Evolutionary conservation across 2,113 vertebrate species (phyloP), one percentile per base, ranked within the genome.

Genomic region (Noturus placidus): DNA sequence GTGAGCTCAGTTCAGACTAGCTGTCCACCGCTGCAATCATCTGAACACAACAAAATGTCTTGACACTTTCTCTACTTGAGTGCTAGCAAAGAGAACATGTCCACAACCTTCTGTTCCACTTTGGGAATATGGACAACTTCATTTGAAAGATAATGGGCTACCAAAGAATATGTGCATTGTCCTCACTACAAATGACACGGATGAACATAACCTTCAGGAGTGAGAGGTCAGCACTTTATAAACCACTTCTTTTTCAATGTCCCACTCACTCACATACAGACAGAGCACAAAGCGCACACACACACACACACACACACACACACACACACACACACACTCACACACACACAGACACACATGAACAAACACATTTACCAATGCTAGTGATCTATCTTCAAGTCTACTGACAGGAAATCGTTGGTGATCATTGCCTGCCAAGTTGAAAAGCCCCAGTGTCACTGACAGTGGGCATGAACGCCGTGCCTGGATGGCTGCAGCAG

Each of bases 151-250:
- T 93, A 95, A 95, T 92, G 90, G 88, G 33, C 86, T 30, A 88
- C 91, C 87, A 57, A 0, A 69, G 90, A 92, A 94, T 90, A 91
- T 87, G 88, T 91, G 50, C 92, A 92, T 91, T 89, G 78, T 84
- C 86, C 86, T 88, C 86, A 86, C 89, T 89, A 85, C 88, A 91
- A 91, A 70, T 91, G 86, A 91, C 85, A 87, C 67, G 86, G 85
- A 88, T 78, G 83, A 86, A 93, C 92, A 83, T 83, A 88, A 94
- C 91, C 89, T 91, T 91, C 92, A 91, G 83, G 90, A 92, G 92
- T 93, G 91, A 94, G 93, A 94, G 94, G 94, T 93, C 93, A 92
- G 93, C 91, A 87, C 92, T 94, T 94, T 94, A 94, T 94, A 94
- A 92, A 94, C 92, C 93, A 91, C 85, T 90, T 91, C 92, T 82